Percentiles rank a stretch among this genome's conserved stretches.
Evolutionary conservation across 2,113 vertebrate genomes (phyloP).

Genomic region (Heliornis fulica): DNA sequence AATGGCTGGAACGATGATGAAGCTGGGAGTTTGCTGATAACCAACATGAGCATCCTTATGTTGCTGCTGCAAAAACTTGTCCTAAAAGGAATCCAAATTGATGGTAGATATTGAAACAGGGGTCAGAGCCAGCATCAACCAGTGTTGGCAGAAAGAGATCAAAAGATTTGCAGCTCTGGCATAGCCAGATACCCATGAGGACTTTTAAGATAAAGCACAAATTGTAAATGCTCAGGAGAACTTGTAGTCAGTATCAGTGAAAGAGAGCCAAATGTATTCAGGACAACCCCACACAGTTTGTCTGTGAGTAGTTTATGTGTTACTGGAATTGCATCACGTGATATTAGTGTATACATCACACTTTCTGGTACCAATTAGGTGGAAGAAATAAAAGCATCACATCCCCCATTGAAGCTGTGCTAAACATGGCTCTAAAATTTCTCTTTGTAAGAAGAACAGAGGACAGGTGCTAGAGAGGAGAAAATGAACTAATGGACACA

Average conservation of each 20-base stretch:
- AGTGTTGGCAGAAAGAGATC: background rate
- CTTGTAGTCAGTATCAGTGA: background rate
- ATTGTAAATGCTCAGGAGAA: background rate
- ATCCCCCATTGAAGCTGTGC: background rate
- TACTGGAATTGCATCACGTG: background rate
- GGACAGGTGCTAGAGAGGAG: background rate
- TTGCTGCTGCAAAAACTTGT: background rate
- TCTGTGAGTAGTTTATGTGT: background rate
- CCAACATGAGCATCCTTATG: background rate
- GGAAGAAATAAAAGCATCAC: background rate
- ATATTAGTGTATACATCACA: fast-evolving
- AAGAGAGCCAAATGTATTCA: background rate
- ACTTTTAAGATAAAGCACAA: background rate
- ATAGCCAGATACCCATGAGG: background rate
- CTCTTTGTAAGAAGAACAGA: background rate
- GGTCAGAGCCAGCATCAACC: background rate
- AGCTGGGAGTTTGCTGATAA: background rate
- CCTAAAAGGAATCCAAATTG: background rate
- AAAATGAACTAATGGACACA: background rate
- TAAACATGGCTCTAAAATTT: background rate
- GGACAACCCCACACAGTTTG: background rate
- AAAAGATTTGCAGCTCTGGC: background rate
- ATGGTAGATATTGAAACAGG: background rate
- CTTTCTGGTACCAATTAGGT: background rate
- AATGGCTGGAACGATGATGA: background rate